Evolutionary conservation across 2,888 invertebrate genomes (phyloP), one percentile per base, ranked within the genome.

Genomic region (Parnassius apollo): DNA sequence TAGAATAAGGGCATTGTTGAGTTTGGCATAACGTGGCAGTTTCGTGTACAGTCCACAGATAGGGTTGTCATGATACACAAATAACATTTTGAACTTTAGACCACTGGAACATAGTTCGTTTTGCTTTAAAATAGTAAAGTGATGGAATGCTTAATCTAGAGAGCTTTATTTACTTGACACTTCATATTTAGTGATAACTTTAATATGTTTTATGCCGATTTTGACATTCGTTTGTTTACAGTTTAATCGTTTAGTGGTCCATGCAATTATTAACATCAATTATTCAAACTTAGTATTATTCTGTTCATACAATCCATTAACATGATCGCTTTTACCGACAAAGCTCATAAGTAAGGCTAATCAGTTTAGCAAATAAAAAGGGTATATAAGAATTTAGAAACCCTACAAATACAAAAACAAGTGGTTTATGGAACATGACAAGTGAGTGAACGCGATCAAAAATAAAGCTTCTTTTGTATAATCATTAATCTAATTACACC

Each of bases 1-100:
- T 75, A 75, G 73, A 75, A 78, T 77, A 76, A 73, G 70, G 69
- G 75, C 72, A 77, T 78, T 77, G 77, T 81, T 74, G 71, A 69
- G 44, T 55, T 50, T 58, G 44, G 67, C 74, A 71, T 70, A 68
- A 69, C 69, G 10, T 51, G 11, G 51, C 25, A 12, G 25, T 13
- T 11, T 13, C 25, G n/a, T n/a, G 44, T 55, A 55, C 25, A 46
- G 46, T 13, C 51, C 12, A 25, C 22, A 25, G 44, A 44, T 18
- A 45, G 22, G 13, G 44, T 59, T 45, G n/a, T 11, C 8, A 11
- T 42, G 42, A 42, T 42, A 42, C 9, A 9, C 18, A 42, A 48
- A 42, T 42, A 8, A 2, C 18, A 57, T 57, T 57, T 50, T 50
- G n/a, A 11, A 57, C 50, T 50, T 13, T 50, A 57, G 7, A 1